Base-by-base conservation (phyloP, 2,888 invertebrate species). In the Callosobruchus maculatus region DNA sequence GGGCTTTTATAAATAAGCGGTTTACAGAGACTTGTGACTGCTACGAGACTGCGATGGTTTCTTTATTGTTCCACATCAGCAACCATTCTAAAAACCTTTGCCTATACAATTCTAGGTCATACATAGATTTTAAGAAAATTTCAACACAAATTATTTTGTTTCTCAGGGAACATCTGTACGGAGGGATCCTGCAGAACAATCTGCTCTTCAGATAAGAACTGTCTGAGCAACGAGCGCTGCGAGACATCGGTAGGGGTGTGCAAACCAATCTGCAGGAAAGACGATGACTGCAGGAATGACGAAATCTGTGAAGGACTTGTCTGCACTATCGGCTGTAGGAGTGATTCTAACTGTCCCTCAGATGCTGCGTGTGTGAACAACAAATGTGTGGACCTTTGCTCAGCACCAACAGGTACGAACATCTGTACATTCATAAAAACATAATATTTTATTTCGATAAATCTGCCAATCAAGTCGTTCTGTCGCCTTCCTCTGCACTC, bases 291-390 rank as follows among this genome's bases (percentile, higher is more conserved):
- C 81, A 91, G 94, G 72, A 94, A 92, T 80, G 95, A 94, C 67
- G 96, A 97, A 88, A 92, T 97, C 72, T 97, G 97, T 82, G 92
- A 95, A 83, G 93, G 94, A 26, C 88, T 95, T 30, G 90, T 93
- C 74, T 97, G 97, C 84, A 87, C 91, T 13, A 89, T 91, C 68
- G 97, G 97, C 70, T 97, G 97, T 84, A 91, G 96, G 82, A 92
- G 93, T 9, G 91, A 96, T 85, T 89, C 91, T 2, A 93, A 94
- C 71, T 97, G 97, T 83, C 90, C 93, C 0, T 88, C 89, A 72
- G 90, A 92, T 80, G 89, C 92, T 77, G 89, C 93, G n/a, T 97
- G 97, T 82, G 86, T 93, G 76, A 91, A 92, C 80, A 95, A 94
- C 78, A 93, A 94, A 84, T 97, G 97, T 85, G 86, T 90, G 67